These are phyloP conservation scores for Leptura quadrifasciata DNA, from an alignment of 2,888 invertebrate species.

Conservation along the genomic window DNA sequence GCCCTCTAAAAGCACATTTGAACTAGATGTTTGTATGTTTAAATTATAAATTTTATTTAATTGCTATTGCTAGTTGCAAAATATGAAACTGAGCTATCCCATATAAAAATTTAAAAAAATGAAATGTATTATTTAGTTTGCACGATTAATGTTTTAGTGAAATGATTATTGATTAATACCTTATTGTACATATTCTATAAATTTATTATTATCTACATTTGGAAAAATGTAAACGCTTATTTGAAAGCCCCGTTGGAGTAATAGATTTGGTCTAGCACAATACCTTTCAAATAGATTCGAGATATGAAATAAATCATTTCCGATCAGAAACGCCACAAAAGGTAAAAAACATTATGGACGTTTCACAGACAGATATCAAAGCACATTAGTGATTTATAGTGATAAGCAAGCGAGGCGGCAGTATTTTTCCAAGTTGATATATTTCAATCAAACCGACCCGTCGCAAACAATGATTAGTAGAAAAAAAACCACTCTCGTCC, in stretches of 20 bases:
- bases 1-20: too few species aligned
- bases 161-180: not conserved
- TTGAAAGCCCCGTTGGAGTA: conserved; percentile 50
- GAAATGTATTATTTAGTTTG: not conserved
- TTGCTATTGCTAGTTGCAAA: too few species aligned
- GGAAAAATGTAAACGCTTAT: conserved; percentile 21
- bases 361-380: conserved; percentile 66
- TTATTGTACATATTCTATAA: not conserved
- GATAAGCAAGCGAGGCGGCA: conserved; percentile 67
- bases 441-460: conserved; percentile 72
- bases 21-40: too few species aligned
- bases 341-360: conserved; percentile 64
- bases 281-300: conserved; percentile 59
- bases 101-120: too few species aligned
- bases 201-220: conserved; percentile 15
- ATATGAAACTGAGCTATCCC: too few species aligned
- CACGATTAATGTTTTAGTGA: not conserved
- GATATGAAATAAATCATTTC: conserved; percentile 67
- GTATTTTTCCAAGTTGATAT: conserved; percentile 70
- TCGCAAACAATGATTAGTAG: conserved; percentile 72
- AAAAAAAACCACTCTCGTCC: conserved; percentile 68
- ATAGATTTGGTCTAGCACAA: conserved; percentile 50
- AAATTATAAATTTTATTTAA: too few species aligned
- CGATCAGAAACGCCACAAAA: conserved; percentile 62
- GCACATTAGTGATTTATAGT: conserved; percentile 70